A percentile compares a stretch with the other conserved stretches of the same genome.
These are phyloP conservation scores for Aulostomus chinensis DNA, from an alignment of 2,797 vertebrate species.

Conservation along the genomic window DNA sequence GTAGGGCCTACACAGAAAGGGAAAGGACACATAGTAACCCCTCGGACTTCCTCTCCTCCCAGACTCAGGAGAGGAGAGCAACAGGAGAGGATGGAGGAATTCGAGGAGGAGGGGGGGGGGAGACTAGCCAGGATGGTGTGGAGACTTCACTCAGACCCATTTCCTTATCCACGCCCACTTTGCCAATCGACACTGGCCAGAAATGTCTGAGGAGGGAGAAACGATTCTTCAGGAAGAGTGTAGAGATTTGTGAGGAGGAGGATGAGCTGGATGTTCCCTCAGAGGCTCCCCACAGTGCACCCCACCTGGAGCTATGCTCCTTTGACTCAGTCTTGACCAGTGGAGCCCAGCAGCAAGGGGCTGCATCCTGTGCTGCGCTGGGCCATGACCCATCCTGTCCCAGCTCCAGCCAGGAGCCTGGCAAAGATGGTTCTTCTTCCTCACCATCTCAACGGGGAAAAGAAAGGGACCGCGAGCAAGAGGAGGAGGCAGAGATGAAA, in stretches of 20 bases:
- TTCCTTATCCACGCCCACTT: slow-evolving; percentile 64
- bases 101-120: slow-evolving; percentile 31
- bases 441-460: slow-evolving; percentile 72
- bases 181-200: slow-evolving; percentile 64
- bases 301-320: slow-evolving; percentile 69
- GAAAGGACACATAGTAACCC: slow-evolving; percentile 76
- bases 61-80: slow-evolving; percentile 57
- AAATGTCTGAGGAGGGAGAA: slow-evolving; percentile 82
- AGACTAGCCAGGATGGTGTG: slow-evolving; percentile 30
- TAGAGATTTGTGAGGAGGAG: slow-evolving; percentile 89
- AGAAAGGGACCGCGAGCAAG: slow-evolving; percentile 88
- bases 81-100: slow-evolving; percentile 54
- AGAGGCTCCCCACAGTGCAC: slow-evolving; percentile 70
- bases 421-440: slow-evolving; percentile 61
- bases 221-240: slow-evolving; percentile 91
- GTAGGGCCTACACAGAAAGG: slow-evolving; percentile 64
- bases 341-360: slow-evolving; percentile 61
- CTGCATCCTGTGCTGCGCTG: slow-evolving; percentile 50
- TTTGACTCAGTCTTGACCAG: slow-evolving; percentile 76
- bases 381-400: slow-evolving; percentile 59
- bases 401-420: slow-evolving; percentile 49
- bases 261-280: slow-evolving; percentile 65
- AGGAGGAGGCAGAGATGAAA: slow-evolving; percentile 95
- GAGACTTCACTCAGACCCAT: slow-evolving; percentile 46
- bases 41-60: slow-evolving; percentile 69